These are phyloP conservation scores for Cygnus atratus DNA, from an alignment of 2,113 vertebrate genomes.

Conservation along the genomic window DNA sequence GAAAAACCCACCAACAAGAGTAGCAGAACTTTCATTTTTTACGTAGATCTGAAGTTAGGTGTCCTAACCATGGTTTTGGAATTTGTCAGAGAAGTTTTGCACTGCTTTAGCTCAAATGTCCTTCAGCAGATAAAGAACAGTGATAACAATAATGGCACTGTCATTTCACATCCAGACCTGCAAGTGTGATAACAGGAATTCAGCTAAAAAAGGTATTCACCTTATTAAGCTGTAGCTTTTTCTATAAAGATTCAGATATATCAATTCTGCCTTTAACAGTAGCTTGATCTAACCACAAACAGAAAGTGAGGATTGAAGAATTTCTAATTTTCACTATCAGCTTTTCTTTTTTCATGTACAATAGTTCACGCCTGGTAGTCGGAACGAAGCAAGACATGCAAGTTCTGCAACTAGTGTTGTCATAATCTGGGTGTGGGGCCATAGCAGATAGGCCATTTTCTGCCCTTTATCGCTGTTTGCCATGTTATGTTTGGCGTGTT, in stretches of 20 bases:
- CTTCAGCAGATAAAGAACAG: constrained; percentile 9
- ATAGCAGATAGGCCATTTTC: neutral
- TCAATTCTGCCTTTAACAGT: neutral
- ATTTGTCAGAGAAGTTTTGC: neutral
- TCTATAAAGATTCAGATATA: neutral
- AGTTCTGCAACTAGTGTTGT: neutral
- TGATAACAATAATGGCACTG: constrained; percentile 28
- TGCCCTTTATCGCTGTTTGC: neutral
- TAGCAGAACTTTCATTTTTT: neutral
- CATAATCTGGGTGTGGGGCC: neutral
- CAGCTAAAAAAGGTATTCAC: neutral
- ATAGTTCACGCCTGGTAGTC: neutral
- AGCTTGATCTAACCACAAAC: neutral
- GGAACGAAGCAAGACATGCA: neutral
- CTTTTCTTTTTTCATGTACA: neutral
- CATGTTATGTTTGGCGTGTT: neutral
- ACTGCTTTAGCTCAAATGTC: constrained; percentile 3
- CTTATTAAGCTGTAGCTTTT: neutral
- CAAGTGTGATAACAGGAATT: neutral
- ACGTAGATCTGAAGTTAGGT: neutral
- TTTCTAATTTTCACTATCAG: constrained; percentile 8
- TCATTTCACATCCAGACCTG: constrained; percentile 25
- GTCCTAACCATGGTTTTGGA: neutral
- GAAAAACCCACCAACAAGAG: neutral
- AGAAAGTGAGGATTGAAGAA: neutral